These are phyloP conservation scores for Eumaeus atala DNA, from an alignment of 1,140 invertebrate species.

Conservation along the genomic window DNA sequence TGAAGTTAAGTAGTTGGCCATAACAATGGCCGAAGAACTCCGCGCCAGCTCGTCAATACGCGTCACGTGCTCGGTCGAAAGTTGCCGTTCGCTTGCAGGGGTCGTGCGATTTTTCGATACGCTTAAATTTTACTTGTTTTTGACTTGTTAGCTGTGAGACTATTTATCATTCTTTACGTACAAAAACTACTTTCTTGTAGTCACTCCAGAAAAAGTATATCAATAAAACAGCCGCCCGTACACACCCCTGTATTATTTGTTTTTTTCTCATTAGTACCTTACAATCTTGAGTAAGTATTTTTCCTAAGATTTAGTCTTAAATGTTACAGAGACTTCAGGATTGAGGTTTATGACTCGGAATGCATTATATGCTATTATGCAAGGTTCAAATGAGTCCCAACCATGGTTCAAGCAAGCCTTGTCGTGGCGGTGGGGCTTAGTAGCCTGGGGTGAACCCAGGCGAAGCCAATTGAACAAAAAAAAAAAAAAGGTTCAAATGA, in stretches of 20 bases:
- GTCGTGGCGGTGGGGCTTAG: too few species aligned
- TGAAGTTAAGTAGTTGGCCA: constrained; percentile 5
- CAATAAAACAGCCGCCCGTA: too few species aligned
- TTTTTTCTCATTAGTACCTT: neutral
- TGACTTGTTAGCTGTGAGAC: constrained; percentile 4
- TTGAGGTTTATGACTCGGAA: constrained; percentile 15
- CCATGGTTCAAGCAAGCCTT: too few species aligned
- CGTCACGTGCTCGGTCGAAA: constrained; percentile 19
- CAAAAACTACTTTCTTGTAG: neutral
- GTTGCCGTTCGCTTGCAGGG: constrained; percentile 20
- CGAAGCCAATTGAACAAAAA: too few species aligned
- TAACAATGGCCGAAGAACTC: constrained; percentile 3
- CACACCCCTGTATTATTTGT: too few species aligned
- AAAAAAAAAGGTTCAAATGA: too few species aligned
- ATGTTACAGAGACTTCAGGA: constrained; percentile 17
- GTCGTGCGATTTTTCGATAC: constrained; percentile 20
- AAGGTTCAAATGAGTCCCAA: too few species aligned
- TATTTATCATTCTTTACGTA: neutral
- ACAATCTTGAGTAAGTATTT: neutral
- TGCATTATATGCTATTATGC: constrained; percentile 9
- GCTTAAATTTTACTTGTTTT: constrained; percentile 18
- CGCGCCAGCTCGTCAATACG: neutral
- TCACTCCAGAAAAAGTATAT: too few species aligned
- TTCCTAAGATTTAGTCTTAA: neutral
- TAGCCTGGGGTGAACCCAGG: too few species aligned